Percentiles rank a stretch among this genome's conserved stretches.
Evolutionary conservation across 2,797 vertebrate genomes (phyloP).

Genomic region (Tragelaphus oryx): DNA sequence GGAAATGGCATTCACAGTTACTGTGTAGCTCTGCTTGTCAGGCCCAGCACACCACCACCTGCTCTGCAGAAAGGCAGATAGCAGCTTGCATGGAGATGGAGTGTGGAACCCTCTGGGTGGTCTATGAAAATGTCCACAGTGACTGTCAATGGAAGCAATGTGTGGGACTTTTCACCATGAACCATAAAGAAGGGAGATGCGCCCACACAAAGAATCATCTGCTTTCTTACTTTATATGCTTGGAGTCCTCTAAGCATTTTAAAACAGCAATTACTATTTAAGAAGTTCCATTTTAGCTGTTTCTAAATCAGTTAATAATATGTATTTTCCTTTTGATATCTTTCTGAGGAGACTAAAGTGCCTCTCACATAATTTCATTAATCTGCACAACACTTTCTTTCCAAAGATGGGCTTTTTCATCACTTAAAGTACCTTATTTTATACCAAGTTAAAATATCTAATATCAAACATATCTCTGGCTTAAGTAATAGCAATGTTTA

Average conservation of each 20-base stretch:
- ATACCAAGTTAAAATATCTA: slow-evolving; percentile 61
- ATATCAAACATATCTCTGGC: slow-evolving; percentile 37
- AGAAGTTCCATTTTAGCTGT: slow-evolving; percentile 57
- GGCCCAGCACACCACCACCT: rapidly evolving
- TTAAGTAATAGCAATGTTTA: slow-evolving; percentile 60
- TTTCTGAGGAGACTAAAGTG: slow-evolving; percentile 46
- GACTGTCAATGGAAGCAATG: background rate
- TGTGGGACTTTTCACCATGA: background rate
- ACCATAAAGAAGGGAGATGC: background rate
- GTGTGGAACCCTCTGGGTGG: rapidly evolving
- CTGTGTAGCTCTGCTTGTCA: rapidly evolving
- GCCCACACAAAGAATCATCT: background rate
- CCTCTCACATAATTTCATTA: slow-evolving; percentile 62
- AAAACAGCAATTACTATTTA: slow-evolving; percentile 45
- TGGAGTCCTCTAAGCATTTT: slow-evolving; percentile 28
- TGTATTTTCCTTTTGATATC: slow-evolving; percentile 62
- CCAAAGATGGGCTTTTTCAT: slow-evolving; percentile 50
- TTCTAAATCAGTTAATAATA: slow-evolving; percentile 59
- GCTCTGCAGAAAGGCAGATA: rapidly evolving
- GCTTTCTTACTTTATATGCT: background rate
- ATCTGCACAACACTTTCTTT: slow-evolving; percentile 51
- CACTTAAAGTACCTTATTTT: slow-evolving; percentile 47
- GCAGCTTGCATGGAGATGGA: background rate
- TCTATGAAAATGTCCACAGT: background rate
- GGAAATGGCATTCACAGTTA: background rate